A percentile compares a stretch with the other conserved stretches of the same genome.
These are phyloP conservation scores for Lepidocyrtoides sp. DNA, from an alignment of 2,888 invertebrate species.

Conservation along the genomic window DNA sequence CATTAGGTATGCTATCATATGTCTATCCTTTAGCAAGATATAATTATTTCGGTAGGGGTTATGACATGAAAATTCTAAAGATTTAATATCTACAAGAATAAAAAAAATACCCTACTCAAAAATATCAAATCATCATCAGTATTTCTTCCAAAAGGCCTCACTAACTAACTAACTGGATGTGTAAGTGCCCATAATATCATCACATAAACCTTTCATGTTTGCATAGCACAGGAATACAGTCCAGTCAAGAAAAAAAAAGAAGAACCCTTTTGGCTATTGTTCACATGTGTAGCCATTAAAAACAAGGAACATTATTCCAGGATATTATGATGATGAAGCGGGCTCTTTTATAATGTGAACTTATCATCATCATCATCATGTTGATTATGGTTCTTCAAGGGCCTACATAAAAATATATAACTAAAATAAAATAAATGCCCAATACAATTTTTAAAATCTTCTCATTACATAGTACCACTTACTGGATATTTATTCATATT, in stretches of 20 bases:
- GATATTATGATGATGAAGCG: slow-evolving; percentile 9
- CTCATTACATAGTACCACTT: too few relatives aligned
- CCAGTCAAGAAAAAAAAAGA: slow-evolving; percentile 26
- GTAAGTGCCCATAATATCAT: slow-evolving; percentile 48
- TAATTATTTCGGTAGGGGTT: slow-evolving; percentile 80
- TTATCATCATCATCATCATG: slow-evolving; percentile 13
- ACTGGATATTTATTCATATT: slow-evolving; percentile 41
- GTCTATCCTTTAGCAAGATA: slow-evolving; percentile 63
- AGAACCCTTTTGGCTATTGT: slow-evolving; percentile 19
- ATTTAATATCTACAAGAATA: slow-evolving; percentile 72
- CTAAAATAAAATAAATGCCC: too few relatives aligned
- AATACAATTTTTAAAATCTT: too few relatives aligned
- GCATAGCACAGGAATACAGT: slow-evolving; percentile 25
- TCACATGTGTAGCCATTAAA: slow-evolving; percentile 9
- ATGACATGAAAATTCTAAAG: slow-evolving; percentile 64
- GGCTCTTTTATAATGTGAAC: slow-evolving; percentile 5
- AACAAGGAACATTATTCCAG: slow-evolving; percentile 13
- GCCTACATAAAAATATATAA: too few relatives aligned
- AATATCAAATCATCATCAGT: background rate
- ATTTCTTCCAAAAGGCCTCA: background rate
- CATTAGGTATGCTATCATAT: background rate
- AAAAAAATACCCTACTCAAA: slow-evolving; percentile 59
- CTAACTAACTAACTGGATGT: slow-evolving; percentile 21
- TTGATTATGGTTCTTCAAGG: slow-evolving; percentile 57
- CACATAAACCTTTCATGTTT: slow-evolving; percentile 66